Evolutionary conservation across 2,888 invertebrate genomes (phyloP).

Genomic region (Cremastinae sp.): DNA sequence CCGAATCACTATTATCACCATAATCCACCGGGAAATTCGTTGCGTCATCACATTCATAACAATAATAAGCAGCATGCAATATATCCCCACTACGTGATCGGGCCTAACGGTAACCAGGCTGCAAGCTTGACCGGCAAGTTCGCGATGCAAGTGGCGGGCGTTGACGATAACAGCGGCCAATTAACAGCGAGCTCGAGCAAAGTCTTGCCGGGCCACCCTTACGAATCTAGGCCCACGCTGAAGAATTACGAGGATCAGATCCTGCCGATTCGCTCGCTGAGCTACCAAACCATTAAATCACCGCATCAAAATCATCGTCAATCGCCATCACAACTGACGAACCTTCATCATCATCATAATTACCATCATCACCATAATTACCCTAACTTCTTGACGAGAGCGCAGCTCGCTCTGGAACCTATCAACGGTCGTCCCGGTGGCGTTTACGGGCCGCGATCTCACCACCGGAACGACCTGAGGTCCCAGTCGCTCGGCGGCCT

Average conservation of each 20-base stretch:
- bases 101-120: slow-evolving; percentile 67
- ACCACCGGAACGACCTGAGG: slow-evolving; percentile 42
- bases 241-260: slow-evolving; percentile 46
- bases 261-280: slow-evolving; percentile 46
- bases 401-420: slow-evolving; percentile 21
- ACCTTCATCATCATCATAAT: slow-evolving; percentile 44
- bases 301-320: slow-evolving; percentile 59
- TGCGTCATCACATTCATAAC: slow-evolving; percentile 54
- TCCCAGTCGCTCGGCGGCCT: slow-evolving; percentile 24
- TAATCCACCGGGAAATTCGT: slow-evolving; percentile 43
- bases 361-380: too few relatives aligned
- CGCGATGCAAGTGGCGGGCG: slow-evolving; percentile 24
- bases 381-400: slow-evolving; percentile 30
- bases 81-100: slow-evolving; percentile 66
- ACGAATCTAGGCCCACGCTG: slow-evolving; percentile 25
- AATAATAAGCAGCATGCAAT: slow-evolving; percentile 50
- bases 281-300: slow-evolving; percentile 45
- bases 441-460: slow-evolving; percentile 42
- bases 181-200: slow-evolving; percentile 38
- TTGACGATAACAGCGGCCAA: slow-evolving; percentile 41
- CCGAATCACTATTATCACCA: slow-evolving; percentile 68
- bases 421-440: slow-evolving; percentile 8
- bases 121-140: slow-evolving; percentile 48
- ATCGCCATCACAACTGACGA: slow-evolving; percentile 63
- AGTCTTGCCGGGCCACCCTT: slow-evolving; percentile 12